These are phyloP conservation scores for Callospermophilus lateralis DNA, from an alignment of 2,113 vertebrate species.

Conservation along the genomic window DNA sequence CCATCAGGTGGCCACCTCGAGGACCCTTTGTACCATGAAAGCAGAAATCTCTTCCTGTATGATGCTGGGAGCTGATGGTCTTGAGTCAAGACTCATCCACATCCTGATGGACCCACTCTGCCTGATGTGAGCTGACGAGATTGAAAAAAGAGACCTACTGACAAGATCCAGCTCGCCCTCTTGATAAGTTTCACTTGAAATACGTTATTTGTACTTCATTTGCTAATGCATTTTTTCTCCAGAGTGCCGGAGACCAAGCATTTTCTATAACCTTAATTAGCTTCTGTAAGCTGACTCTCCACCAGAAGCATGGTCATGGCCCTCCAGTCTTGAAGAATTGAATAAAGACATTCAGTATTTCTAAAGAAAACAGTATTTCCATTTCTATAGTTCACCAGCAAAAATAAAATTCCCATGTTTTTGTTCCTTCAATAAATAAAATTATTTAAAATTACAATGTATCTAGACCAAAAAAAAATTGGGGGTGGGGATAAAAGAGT, in stretches of 20 bases:
- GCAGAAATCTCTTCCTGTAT: neutral
- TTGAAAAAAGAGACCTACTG: constrained; percentile 69
- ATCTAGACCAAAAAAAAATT: constrained; percentile 22
- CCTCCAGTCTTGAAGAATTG: constrained; percentile 84
- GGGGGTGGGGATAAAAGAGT: neutral
- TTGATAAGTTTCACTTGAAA: constrained; percentile 83
- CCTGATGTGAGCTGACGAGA: constrained; percentile 26
- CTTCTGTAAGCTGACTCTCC: constrained; percentile 87
- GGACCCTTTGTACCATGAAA: neutral
- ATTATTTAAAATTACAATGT: neutral
- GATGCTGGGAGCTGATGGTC: neutral
- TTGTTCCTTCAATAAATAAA: neutral
- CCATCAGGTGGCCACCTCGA: fast-evolving
- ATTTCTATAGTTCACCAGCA: neutral
- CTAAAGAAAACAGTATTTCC: constrained; percentile 36
- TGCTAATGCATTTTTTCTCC: constrained; percentile 86
- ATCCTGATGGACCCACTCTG: neutral
- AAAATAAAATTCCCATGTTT: neutral
- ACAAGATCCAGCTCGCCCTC: constrained; percentile 80
- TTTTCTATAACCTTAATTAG: constrained; percentile 86
- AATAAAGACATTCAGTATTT: constrained; percentile 87
- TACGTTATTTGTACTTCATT: constrained; percentile 65
- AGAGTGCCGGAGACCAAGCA: constrained; percentile 77
- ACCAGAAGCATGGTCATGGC: constrained; percentile 77
- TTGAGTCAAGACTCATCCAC: neutral